Base-by-base conservation (phyloP, 2,888 invertebrate genomes). In the Herminia tarsipennalis region DNA sequence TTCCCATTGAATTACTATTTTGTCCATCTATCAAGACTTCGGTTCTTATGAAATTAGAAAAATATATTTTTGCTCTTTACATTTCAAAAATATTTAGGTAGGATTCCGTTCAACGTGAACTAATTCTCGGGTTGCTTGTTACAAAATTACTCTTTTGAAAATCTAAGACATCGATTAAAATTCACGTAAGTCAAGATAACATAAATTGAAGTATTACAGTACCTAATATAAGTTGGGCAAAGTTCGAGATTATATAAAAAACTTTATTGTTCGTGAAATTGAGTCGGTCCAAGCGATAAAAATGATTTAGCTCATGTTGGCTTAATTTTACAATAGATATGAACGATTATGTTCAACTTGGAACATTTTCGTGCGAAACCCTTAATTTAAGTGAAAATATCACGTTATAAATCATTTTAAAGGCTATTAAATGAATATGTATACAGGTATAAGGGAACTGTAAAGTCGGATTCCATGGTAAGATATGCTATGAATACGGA, bases 351-450 rank as follows among this genome's bases (percentile, higher is more conserved):
- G 51, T 48, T 43, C 44, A 64, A 40, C 51, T 49, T 43, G 46
- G 60, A 65, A 60, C 53, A 53, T 56, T 66, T 65, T 44, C 29
- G 44, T 49, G 36, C 12, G 51, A 41, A 62, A 56, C 51, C 69
- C 55, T 66, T 65, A 64, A 65, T 76, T 70, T 68, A 65, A 72
- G 68, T 56, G 70, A 73, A 77, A 76, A 77, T 71, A 70, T 71
- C 55, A 60, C 64, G 58, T 57, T 39, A 61, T 76, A 72, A 76
- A 73, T 80, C 76, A 79, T 78, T 76, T 73, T 70, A 75, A 56
- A 55, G 56, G 73, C 69, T 69, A 68, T 66, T 76, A 66, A 70
- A 75, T 79, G 76, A 78, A 78, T 77, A 78, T 78, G 72, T 73
- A 80, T 75, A 65, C 51, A 56, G 52, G 57, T 54, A 62, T 68